Conservation (phyloP, 1,140 invertebrate species). For the Leptopilina clavipes region DNA sequence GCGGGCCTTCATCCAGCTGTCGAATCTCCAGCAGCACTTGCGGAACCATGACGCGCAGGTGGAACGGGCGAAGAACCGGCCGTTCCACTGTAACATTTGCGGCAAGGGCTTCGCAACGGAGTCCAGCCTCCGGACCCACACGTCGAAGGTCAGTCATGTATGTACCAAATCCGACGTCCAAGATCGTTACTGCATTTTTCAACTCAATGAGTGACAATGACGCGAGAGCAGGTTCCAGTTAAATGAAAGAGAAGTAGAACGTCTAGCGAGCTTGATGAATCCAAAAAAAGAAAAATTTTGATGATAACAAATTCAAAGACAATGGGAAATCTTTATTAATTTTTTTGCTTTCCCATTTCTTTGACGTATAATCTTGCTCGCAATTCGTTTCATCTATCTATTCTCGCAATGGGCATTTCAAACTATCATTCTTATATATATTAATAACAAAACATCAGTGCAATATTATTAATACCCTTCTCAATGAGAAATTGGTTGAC, state of each 20-base stretch:
- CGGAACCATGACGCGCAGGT: constrained; percentile 97
- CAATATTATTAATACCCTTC: constrained; percentile 45
- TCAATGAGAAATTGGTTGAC: constrained; percentile 41
- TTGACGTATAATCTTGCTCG: constrained; percentile 52
- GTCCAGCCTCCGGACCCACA: constrained; percentile 94
- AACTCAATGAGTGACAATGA: constrained; percentile 50
- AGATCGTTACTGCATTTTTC: constrained; percentile 54
- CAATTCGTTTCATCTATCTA: constrained; percentile 52
- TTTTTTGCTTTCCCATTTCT: not conserved
- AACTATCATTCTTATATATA: constrained; percentile 56
- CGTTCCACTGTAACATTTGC: constrained; percentile 97
- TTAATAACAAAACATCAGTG: constrained; percentile 48
- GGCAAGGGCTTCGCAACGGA: constrained; percentile 97
- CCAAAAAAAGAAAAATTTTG: constrained; percentile 29
- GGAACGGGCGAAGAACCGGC: constrained; percentile 94
- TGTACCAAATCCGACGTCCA: constrained; percentile 77
- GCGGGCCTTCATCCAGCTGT: constrained; percentile 96
- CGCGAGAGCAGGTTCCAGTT: constrained; percentile 54
- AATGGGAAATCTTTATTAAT: not conserved
- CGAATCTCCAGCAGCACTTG: constrained; percentile 97
- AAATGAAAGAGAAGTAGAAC: constrained; percentile 39
- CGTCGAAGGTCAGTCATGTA: constrained; percentile 94
- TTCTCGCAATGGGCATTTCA: constrained; percentile 47
- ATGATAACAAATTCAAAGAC: constrained; percentile 40
- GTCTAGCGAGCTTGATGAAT: constrained; percentile 38